Base-by-base conservation (phyloP, 2,888 invertebrate genomes). In the Macropis europaea region DNA sequence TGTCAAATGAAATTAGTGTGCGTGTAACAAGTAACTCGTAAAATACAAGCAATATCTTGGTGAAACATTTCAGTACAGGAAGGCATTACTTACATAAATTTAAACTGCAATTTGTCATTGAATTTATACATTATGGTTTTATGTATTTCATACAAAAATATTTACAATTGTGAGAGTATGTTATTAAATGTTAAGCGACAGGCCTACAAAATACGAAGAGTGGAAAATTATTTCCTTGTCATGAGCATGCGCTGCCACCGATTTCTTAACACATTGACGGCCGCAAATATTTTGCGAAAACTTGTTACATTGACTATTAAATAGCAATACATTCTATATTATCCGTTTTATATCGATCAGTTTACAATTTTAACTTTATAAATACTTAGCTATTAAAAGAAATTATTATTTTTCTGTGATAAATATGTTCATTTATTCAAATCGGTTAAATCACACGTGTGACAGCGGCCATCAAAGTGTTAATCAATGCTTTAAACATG, bases 41-140 rank as follows among this genome's bases (percentile, higher is more conserved):
- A 53, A 70, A 59, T 22, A 42, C 7, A 17, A 45, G 19, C 36
- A 47, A 42, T 53, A 42, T 40, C 40, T 26, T 42, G 17, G 22
- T 28, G 9, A 71, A 24, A 45, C 34, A 59, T 48, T 70, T 30
- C 30, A 48, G 43, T 45, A 60, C 70, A 61, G 70, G 73, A 70
- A 54, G 50, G 59, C 38, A 60, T 56, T 64, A 64, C 24, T 38
- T 57, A 34, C n/a, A 45, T 26, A 34, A 54, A 54, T 56, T 36
- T 19, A 40, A 50, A 24, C 26, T 50, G n/a, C 34, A 24, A 30
- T 52, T 17, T 38, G 30, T 61, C 38, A n/a, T 57, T 62, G 36
- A 62, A 72, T 36, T 24, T 69, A 15, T 47, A 45, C 17, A 15
- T 52, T 36, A 57, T 54, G 52, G 17, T 42, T 67, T 45, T 53